Conservation (phyloP, 92 coral and sea anemone genomes). For the Zoanthus sansibaricus region DNA sequence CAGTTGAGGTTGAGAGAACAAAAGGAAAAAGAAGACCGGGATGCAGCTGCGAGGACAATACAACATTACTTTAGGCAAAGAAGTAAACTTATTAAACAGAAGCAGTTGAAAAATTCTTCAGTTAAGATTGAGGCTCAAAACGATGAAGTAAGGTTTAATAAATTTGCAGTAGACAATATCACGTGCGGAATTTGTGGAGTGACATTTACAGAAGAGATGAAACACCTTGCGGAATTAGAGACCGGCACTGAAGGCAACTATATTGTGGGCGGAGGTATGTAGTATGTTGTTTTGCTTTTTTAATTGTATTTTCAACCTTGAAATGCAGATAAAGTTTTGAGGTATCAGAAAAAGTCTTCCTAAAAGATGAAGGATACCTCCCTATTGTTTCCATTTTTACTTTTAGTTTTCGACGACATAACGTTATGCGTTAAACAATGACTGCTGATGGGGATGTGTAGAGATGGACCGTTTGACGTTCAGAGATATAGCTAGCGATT, state of each 20-base stretch:
- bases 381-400: too few relatives aligned
- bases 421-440: too few relatives aligned
- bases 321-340: background rate
- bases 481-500: too few relatives aligned
- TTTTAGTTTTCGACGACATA: too few relatives aligned
- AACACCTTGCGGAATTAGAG: background rate
- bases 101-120: background rate
- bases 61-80: slow-evolving; percentile 37
- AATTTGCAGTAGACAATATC: slow-evolving; percentile 74
- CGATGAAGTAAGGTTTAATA: slow-evolving; percentile 55
- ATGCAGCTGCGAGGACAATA: slow-evolving; percentile 39
- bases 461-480: too few relatives aligned
- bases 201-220: slow-evolving; percentile 21
- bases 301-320: background rate
- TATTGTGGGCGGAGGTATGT: slow-evolving; percentile 17
- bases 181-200: slow-evolving; percentile 84
- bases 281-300: background rate
- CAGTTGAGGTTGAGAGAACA: background rate
- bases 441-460: too few relatives aligned
- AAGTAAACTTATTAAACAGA: background rate
- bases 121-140: background rate
- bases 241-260: background rate
- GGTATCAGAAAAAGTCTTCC: background rate
- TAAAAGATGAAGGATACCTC: background rate
- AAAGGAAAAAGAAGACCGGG: slow-evolving; percentile 24